Percentiles rank a stretch among this genome's conserved stretches.
These are phyloP conservation scores for Diaphora mendica DNA, from an alignment of 2,888 invertebrate species.

Conservation along the genomic window DNA sequence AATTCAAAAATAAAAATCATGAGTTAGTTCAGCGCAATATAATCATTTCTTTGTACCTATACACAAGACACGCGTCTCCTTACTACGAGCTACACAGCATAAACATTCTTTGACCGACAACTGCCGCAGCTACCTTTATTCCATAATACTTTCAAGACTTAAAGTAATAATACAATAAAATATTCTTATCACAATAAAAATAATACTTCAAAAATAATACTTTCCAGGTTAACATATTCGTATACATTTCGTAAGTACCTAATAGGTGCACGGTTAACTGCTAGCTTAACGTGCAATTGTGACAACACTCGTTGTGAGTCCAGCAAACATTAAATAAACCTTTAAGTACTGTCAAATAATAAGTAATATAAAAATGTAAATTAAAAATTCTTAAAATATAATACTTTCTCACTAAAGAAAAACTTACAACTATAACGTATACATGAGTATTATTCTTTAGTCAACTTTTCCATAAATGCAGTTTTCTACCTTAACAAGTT, in stretches of 20 bases:
- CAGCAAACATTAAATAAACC: conserved; percentile 60
- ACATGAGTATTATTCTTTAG: conserved; percentile 84
- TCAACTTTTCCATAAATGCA: conserved; percentile 82
- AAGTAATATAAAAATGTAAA: conserved; percentile 55
- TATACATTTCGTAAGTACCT: conserved; percentile 75
- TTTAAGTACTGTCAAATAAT: conserved; percentile 66
- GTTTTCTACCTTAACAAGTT: conserved; percentile 76
- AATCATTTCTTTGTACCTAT: conserved; percentile 85
- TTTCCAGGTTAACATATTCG: conserved; percentile 80
- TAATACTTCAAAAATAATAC: conserved; percentile 85
- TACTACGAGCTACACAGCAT: conserved; percentile 82
- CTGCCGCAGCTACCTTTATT: conserved; percentile 78
- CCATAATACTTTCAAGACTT: conserved; percentile 79
- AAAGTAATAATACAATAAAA: conserved; percentile 77
- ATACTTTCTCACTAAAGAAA: conserved; percentile 81
- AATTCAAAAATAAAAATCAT: conserved; percentile 49
- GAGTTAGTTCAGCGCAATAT: conserved; percentile 79
- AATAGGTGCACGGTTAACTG: conserved; percentile 65
- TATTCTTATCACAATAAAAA: conserved; percentile 83
- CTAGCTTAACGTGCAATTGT: conserved; percentile 44
- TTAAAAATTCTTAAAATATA: conserved; percentile 65
- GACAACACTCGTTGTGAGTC: conserved; percentile 66
- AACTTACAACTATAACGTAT: conserved; percentile 82
- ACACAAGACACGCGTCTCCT: conserved; percentile 71
- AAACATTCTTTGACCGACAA: conserved; percentile 74